phyloP scores from a whole-genome alignment of 2,113 vertebrate species.

The Hippocampus comes region DNA sequence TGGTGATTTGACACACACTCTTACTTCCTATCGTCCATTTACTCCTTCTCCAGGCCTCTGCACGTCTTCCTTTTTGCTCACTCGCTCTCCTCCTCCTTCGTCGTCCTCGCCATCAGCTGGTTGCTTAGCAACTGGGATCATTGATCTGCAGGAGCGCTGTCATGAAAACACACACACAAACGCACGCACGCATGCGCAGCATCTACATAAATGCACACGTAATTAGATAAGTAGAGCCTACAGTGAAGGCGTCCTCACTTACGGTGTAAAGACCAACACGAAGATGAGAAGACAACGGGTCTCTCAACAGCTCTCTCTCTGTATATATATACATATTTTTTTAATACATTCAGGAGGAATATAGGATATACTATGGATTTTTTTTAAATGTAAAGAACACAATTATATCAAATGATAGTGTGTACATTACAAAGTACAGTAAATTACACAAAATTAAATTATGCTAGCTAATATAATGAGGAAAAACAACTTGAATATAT shows the following conservation, averaged over 20 bases:
- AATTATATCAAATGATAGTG: too few species aligned
- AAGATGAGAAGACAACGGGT: not conserved
- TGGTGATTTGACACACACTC: slow-evolving; percentile 47
- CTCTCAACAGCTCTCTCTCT: not conserved
- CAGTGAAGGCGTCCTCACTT: slow-evolving; percentile 44
- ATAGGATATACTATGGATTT: too few species aligned
- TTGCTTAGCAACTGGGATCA: slow-evolving; percentile 74
- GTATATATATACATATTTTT: too few species aligned
- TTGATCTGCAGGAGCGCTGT: slow-evolving; percentile 71
- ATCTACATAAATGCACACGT: slow-evolving; percentile 25
- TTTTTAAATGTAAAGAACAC: too few species aligned
- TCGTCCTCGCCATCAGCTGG: slow-evolving; percentile 56
- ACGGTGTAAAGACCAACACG: slow-evolving; percentile 44
- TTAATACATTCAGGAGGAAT: too few species aligned
- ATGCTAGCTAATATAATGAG: too few species aligned
- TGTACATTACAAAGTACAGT: too few species aligned
- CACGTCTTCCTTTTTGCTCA: slow-evolving; percentile 50
- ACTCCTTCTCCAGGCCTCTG: slow-evolving; percentile 42
- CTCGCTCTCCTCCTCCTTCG: slow-evolving; percentile 34
- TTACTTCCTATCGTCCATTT: slow-evolving; percentile 56
- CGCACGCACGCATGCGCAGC: slow-evolving; percentile 14
- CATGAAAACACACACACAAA: slow-evolving; percentile 50
- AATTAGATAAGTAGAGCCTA: slow-evolving; percentile 55
- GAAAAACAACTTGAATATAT: too few species aligned
- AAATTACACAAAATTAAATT: too few species aligned